Evolutionary conservation across 2,888 invertebrate species (phyloP), one percentile per base, ranked within the genome.

Genomic region (Gymnocheta viridis): DNA sequence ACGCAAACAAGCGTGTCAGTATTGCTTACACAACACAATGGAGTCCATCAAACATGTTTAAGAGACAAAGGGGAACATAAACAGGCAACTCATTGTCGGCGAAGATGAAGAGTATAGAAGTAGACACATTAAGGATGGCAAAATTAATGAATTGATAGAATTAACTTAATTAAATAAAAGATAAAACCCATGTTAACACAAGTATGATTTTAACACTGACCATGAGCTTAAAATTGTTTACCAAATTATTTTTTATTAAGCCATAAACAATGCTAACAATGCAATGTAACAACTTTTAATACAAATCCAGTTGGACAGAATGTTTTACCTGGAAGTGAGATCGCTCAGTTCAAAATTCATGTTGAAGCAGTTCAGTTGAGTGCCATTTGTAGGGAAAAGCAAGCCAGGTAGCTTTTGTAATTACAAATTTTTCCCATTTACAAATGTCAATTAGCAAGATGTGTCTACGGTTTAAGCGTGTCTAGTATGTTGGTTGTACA

Each of bases 1-100:
- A 49, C 47, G 49, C 32, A 47, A 74, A 10, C 47, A 70, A 70
- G 38, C 41, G 69, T 78, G 41, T 56, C 22, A 27, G 41, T 69
- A 32, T 70, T 69, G 62, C 24, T 69, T 77, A 35, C 41, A 77
- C 32, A 5, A 35, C 9, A 54, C 27, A 54, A 54, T 54, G 5
- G 7, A 29, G n/a, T 54, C 2, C 2, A n/a, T 27, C 54, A 29
- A 54, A 29, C n/a, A 51, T 29, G 7, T 29, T 24, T 51, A 6
- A n/a, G 14, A 27, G 27, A 14, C n/a, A 27, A 51, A 24, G 14
- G 24, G 24, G 24, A 24, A 24, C 2, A 54, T 7, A 54, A 24
- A 51, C 12, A 51, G 14, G 10, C 5, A 1, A 32, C 12, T 12
- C 4, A 41, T n/a, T n/a, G 41, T 22, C 22, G 22, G 1, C 10